Conservation (phyloP, 2,797 vertebrate species). For the Microctenopoma stevenorrisi region DNA sequence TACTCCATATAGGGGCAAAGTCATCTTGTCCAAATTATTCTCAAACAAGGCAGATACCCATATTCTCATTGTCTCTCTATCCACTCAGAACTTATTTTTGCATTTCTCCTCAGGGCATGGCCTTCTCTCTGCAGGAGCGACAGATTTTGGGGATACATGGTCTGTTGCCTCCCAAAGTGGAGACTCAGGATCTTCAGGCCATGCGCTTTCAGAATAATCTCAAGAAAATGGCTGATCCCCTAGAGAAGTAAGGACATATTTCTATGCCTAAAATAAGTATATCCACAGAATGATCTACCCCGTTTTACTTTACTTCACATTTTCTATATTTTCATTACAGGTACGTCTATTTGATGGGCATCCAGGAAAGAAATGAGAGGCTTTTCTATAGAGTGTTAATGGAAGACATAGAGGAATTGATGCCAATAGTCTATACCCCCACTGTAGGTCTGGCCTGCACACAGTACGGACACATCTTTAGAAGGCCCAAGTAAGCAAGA, state of each 20-base stretch:
- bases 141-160: slow-evolving; percentile 96
- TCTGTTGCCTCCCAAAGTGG: slow-evolving; percentile 94
- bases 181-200: slow-evolving; percentile 95
- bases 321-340: slow-evolving; percentile 72
- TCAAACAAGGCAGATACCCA: neutral
- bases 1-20: neutral
- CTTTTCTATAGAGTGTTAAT: slow-evolving; percentile 94
- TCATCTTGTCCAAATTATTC: neutral
- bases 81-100: neutral
- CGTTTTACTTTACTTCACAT: too few relatives aligned
- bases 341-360: slow-evolving; percentile 97
- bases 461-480: slow-evolving; percentile 97
- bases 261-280: neutral
- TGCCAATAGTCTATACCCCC: slow-evolving; percentile 99
- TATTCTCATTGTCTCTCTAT: neutral
- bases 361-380: slow-evolving; percentile 96
- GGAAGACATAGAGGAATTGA: slow-evolving; percentile 93
- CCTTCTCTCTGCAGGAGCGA: slow-evolving; percentile 90
- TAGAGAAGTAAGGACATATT: slow-evolving; percentile 88
- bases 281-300: too few relatives aligned
- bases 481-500: slow-evolving; percentile 93
- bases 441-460: slow-evolving; percentile 96
- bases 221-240: slow-evolving; percentile 90
- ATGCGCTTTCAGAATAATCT: slow-evolving; percentile 95
- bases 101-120: slow-evolving; percentile 90